Percentiles rank a stretch among this genome's conserved stretches.
Evolutionary conservation across 2,888 invertebrate species (phyloP).

Genomic region (Poecilus cupreus): DNA sequence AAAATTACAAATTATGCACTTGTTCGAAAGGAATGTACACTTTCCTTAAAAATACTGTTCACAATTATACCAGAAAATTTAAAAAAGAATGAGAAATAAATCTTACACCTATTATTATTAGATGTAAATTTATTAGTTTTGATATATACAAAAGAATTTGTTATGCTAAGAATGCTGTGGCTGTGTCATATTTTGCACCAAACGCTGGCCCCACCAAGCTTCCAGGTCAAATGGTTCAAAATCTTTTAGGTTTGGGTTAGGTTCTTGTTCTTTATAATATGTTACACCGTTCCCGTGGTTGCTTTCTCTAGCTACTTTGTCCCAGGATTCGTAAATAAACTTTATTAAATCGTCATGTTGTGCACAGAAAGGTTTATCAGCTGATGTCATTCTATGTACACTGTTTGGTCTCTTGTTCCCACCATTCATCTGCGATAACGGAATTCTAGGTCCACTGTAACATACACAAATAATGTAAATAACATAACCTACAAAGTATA

Average conservation of each 20-base stretch:
- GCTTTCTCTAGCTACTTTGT: constrained; percentile 75
- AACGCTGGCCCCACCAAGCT: constrained; percentile 84
- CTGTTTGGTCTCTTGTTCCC: constrained; percentile 67
- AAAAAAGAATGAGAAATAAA: constrained; percentile 48
- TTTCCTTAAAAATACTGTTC: constrained; percentile 58
- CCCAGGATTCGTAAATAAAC: constrained; percentile 87
- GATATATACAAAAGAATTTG: constrained; percentile 48
- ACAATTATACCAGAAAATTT: constrained; percentile 41
- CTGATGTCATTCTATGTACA: constrained; percentile 65
- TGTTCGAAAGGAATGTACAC: constrained; percentile 55
- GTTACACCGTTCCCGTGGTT: constrained; percentile 71
- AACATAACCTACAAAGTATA: too few species aligned
- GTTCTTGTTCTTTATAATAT: constrained; percentile 80
- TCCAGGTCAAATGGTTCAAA: constrained; percentile 88
- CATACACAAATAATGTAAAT: not conserved
- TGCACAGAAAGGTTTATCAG: constrained; percentile 66
- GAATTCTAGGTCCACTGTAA: constrained; percentile 70
- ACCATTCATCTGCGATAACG: constrained; percentile 70
- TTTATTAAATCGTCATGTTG: constrained; percentile 87
- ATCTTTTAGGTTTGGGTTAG: constrained; percentile 77
- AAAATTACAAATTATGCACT: constrained; percentile 53
- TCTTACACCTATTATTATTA: constrained; percentile 41
- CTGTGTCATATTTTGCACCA: constrained; percentile 80
- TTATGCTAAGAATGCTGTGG: constrained; percentile 72
- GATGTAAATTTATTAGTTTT: constrained; percentile 47